Evolutionary conservation across 2,113 vertebrate genomes (phyloP).

Genomic region (Mobula birostris): DNA sequence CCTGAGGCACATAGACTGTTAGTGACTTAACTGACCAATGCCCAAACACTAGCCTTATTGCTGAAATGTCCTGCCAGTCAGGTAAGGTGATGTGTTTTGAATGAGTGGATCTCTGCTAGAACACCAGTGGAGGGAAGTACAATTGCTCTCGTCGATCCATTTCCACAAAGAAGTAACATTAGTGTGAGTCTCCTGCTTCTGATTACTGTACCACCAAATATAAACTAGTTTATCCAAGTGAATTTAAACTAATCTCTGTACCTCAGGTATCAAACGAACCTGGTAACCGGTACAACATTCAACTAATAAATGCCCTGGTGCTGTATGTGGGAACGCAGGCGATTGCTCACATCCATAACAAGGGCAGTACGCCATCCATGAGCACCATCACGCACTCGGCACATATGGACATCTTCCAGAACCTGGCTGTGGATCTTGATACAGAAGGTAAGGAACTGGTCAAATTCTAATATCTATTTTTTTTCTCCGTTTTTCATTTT

Average conservation of each 20-base stretch:
- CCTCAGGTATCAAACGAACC: slow-evolving; percentile 91
- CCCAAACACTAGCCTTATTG: background rate
- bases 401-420: slow-evolving; percentile 99
- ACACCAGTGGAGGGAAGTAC: no score
- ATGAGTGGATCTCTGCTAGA: background rate
- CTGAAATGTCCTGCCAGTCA: background rate
- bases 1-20: no score
- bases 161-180: background rate
- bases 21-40: no score
- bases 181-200: background rate
- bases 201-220: background rate
- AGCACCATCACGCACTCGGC: slow-evolving; percentile 98
- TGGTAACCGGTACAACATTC: slow-evolving; percentile 97
- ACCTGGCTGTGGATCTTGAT: slow-evolving; percentile 93
- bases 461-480: background rate
- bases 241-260: background rate
- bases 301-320: slow-evolving; percentile 96
- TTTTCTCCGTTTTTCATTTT: no score
- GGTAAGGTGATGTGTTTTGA: background rate
- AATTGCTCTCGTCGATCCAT: background rate
- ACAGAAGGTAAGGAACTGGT: slow-evolving; percentile 75
- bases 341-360: slow-evolving; percentile 97
- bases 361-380: slow-evolving; percentile 97
- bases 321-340: slow-evolving; percentile 96
- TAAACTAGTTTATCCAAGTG: background rate